Percentiles rank a stretch among this genome's conserved stretches.
Evolutionary conservation across 2,113 vertebrate species (phyloP).

Genomic region (Carassius gibelio): DNA sequence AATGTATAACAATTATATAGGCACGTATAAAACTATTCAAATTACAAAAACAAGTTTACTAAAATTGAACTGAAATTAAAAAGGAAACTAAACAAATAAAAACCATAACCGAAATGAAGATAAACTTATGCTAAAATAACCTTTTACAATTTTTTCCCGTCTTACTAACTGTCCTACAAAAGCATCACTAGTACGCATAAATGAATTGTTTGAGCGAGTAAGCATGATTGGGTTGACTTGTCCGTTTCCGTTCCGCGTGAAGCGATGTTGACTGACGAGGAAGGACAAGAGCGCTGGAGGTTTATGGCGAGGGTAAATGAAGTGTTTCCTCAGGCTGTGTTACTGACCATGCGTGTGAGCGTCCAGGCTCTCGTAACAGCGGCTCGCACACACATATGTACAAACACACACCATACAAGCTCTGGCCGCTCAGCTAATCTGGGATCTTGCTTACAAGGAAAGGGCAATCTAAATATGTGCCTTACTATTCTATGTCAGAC

Average conservation of each 20-base stretch:
- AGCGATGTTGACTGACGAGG: conserved; percentile 78
- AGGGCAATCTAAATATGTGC: conserved; percentile 1
- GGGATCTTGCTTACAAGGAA: conserved; percentile 55
- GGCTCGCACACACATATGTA: conserved; percentile 32
- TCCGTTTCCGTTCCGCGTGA: conserved; percentile 66
- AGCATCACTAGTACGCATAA: neutral
- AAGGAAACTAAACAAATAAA: too few species aligned
- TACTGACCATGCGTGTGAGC: conserved; percentile 81
- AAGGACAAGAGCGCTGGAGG: conserved; percentile 76
- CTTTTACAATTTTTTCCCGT: too few species aligned
- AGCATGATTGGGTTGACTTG: conserved; percentile 71
- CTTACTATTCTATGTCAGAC: neutral
- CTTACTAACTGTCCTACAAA: neutral
- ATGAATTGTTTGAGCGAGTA: conserved; percentile 64
- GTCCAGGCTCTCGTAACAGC: conserved; percentile 75
- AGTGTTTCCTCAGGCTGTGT: conserved; percentile 79
- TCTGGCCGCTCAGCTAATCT: conserved; percentile 36
- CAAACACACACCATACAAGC: conserved; percentile 7
- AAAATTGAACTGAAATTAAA: too few species aligned
- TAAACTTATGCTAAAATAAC: too few species aligned
- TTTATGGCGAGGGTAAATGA: conserved; percentile 78
- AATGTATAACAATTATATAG: too few species aligned
- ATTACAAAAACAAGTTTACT: too few species aligned
- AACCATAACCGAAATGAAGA: too few species aligned
- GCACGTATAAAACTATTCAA: too few species aligned